Evolutionary conservation across 2,113 vertebrate species (phyloP), one percentile per base, ranked within the genome.

Genomic region (Passer montanus): DNA sequence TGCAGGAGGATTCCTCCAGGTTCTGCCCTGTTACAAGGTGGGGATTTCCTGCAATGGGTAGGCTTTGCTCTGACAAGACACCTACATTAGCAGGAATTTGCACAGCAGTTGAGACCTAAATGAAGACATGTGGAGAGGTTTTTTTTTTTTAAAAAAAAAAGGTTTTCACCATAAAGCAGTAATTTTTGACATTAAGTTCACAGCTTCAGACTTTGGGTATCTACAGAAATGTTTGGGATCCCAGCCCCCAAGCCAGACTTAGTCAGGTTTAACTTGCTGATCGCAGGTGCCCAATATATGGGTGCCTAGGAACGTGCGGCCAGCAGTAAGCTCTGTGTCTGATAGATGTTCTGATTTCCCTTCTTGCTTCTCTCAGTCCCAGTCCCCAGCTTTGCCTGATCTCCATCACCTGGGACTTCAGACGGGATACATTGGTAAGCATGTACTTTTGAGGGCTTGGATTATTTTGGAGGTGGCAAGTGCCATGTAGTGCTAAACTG

Each of bases 1-100:
- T 30, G 70, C 27, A 79, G 67, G 66, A 87, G 82, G 74, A 93
- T 97, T 96, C 94, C 72, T 94, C 47, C 79, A 69, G 53, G 55
- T 60, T 93, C 85, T 94, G 75, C 33, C 59, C 59, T 86, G 43
- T 43, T 92, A 80, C 83, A 85, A 62, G n/a, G 7, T 33, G 41
- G 78, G 78, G 60, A 46, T 72, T 93, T 94, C 79, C 83, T 80
- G 59, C 50, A 9, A 4, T 7, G 37, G 49, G 30, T 67, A 60
- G 67, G 30, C 30, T 28, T 82, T 95, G 70, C 70, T 94, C 20
- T 10, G 17, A 11, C 18, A 39, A 49, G 78, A 35, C 17, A n/a
- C 41, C 44, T 84, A 15, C 17, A 10, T 80, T 60, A 77, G 60
- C 17, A 84, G 50, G 64, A 56, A 37, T 70, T 91, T 75, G 56